These are phyloP conservation scores for Busseola fusca DNA, from an alignment of 2,888 invertebrate species.

Conservation along the genomic window DNA sequence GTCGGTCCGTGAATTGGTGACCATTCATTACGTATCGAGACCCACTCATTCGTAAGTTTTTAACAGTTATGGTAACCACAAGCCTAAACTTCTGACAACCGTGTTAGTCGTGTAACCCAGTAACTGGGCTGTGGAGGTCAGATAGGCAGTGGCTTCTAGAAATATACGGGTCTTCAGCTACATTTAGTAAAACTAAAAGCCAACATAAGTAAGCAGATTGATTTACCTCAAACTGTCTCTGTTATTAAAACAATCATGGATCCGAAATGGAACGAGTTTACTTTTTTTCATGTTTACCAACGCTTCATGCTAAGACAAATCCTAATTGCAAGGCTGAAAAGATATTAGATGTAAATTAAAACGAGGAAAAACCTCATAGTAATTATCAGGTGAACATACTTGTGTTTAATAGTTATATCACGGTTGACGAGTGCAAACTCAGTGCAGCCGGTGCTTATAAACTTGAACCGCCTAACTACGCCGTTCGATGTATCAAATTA, in stretches of 20 bases:
- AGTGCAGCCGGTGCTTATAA: conserved; percentile 20
- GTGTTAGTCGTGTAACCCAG: background rate
- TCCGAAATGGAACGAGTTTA: background rate
- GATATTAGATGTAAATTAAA: conserved; percentile 7
- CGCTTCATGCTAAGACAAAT: conserved; percentile 7
- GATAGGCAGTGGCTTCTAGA: background rate
- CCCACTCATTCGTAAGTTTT: background rate
- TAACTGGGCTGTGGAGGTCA: background rate
- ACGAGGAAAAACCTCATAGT: conserved; percentile 29
- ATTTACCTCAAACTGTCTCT: conserved; percentile 7
- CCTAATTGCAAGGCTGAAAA: conserved; percentile 36
- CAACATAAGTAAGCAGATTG: background rate
- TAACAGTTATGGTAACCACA: background rate
- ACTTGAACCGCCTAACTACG: conserved; percentile 5
- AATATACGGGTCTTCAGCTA: background rate
- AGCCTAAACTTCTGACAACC: background rate
- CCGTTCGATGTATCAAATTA: conserved; percentile 11
- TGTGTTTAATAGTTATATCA: background rate
- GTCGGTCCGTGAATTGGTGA: background rate
- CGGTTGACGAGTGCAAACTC: conserved; percentile 30
- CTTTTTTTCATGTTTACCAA: conserved; percentile 9
- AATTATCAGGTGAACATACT: conserved; percentile 10
- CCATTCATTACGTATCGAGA: background rate
- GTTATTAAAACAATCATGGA: background rate
- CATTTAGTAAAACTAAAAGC: background rate